phyloP scores from a whole-genome alignment of 2,888 invertebrate species.

The Hemaris fuciformis region DNA sequence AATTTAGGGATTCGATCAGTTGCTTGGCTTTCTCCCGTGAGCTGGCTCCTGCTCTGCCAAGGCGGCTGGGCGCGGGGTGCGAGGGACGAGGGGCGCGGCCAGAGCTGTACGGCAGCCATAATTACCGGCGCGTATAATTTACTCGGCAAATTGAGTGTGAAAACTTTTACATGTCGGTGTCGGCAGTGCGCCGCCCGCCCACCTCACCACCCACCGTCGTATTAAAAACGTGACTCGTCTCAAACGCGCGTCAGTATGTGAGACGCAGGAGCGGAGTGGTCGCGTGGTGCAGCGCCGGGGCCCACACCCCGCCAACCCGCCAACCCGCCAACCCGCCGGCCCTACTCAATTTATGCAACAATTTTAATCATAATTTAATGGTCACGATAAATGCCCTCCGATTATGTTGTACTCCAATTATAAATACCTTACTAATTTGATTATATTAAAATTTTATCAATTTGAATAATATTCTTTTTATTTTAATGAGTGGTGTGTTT shows the following conservation, averaged over 20 bases:
- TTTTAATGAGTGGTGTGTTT: not conserved
- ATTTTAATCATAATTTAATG: constrained; percentile 8
- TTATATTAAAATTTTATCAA: constrained; percentile 2
- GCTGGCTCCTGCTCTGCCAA: no score
- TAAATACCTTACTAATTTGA: constrained; percentile 9
- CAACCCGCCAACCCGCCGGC: not conserved
- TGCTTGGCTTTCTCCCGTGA: not conserved
- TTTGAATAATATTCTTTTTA: constrained; percentile 1
- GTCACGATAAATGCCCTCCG: not conserved
- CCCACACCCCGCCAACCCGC: not conserved
- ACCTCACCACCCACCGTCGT: constrained; percentile 9
- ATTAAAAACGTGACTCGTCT: constrained; percentile 25
- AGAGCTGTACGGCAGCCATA: not conserved
- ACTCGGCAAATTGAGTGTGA: constrained; percentile 9
- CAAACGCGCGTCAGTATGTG: not conserved
- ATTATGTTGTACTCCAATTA: constrained; percentile 5
- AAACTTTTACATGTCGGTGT: constrained; percentile 4
- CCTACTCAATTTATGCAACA: not conserved
- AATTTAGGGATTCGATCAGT: not conserved
- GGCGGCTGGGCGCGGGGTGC: no score
- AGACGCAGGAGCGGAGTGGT: not conserved
- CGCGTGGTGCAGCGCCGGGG: not conserved
- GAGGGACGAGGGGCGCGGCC: not conserved
- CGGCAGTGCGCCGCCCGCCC: not conserved
- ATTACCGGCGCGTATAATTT: not conserved